Base-by-base conservation (phyloP, 2,888 invertebrate species). In the Synanthedon vespiformis region DNA sequence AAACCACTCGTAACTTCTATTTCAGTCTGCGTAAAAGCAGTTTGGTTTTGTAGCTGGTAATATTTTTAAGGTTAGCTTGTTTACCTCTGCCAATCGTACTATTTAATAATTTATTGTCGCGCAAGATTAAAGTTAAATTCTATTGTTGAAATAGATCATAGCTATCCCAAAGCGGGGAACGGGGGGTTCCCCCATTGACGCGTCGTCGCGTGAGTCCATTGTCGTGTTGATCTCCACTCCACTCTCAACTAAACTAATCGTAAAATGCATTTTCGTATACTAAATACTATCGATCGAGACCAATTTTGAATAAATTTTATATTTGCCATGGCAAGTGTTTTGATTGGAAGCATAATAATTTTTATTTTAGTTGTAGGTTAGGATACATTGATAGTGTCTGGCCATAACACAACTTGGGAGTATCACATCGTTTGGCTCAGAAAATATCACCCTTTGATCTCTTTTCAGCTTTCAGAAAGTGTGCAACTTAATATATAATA, bases 341-440 rank as follows among this genome's bases (percentile, higher is more conserved):
- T 72, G 76, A 77, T 80, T 83, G 84, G 83, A 79, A 78, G 79
- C 77, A 79, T 84, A 84, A 75, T 80, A 78, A 83, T 80, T 80
- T 81, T 83, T 83, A 52, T 50, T 41, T 53, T 83, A 86, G 86
- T 83, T 83, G 81, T 86, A 86, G 86, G 85, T 85, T 84, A 87
- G 87, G 84, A 83, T 86, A 85, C 87, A 86, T 77, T 68, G 83
- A 81, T 85, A 84, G 87, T 87, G 87, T 87, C 87, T 86, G 87
- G 85, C 87, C 87, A 83, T 80, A 85, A 86, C 83, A 86, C 83
- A 82, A 10, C 80, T 83, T 84, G 78, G 87, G 85, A 86, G 87
- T 80, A 84, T 84, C 82, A 86, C 87, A 87, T 84, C 87, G 80
- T 86, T 86, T 83, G 87, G 87, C 82, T 85, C 87, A 87, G 87